phyloP scores from a whole-genome alignment of 2,113 vertebrate genomes.

The Podarcis muralis region DNA sequence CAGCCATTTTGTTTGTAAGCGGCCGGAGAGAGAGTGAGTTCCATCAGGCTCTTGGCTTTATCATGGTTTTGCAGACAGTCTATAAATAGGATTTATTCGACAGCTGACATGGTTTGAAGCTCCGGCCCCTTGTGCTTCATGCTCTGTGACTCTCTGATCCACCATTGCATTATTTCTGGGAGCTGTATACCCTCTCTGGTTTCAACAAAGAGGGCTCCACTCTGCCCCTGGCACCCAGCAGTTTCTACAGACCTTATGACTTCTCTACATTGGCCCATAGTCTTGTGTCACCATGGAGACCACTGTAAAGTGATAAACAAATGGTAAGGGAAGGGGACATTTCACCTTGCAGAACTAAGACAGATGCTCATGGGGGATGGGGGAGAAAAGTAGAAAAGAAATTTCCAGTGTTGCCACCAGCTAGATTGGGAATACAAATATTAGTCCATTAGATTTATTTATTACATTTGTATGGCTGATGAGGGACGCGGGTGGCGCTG shows the following conservation, averaged over 20 bases:
- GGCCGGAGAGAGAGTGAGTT: not conserved
- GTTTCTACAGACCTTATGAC: conserved; percentile 37
- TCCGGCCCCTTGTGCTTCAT: conserved; percentile 37
- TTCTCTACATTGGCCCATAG: conserved; percentile 1
- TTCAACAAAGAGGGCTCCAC: conserved; percentile 14
- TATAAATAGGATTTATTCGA: conserved; percentile 22
- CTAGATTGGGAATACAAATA: not conserved
- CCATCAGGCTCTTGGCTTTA: not conserved
- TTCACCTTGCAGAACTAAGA: conserved; percentile 16
- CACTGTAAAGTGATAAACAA: conserved; percentile 14
- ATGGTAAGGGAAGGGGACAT: conserved; percentile 30
- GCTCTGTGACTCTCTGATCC: conserved; percentile 48
- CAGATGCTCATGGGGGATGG: not conserved
- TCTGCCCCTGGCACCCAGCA: conserved; percentile 11
- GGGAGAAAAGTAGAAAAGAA: not conserved
- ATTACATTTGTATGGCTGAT: too few species aligned
- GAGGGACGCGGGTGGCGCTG: too few species aligned
- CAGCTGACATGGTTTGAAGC: conserved; percentile 45
- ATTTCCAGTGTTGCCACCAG: not conserved
- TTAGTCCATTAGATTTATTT: not conserved
- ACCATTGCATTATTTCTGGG: conserved; percentile 35
- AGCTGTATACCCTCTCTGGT: conserved; percentile 13
- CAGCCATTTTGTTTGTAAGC: not conserved
- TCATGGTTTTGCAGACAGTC: conserved; percentile 11
- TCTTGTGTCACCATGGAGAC: conserved; percentile 55